Evolutionary conservation across 1,140 invertebrate genomes (phyloP), one percentile per base, ranked within the genome.

Genomic region (Calosoma granatense): DNA sequence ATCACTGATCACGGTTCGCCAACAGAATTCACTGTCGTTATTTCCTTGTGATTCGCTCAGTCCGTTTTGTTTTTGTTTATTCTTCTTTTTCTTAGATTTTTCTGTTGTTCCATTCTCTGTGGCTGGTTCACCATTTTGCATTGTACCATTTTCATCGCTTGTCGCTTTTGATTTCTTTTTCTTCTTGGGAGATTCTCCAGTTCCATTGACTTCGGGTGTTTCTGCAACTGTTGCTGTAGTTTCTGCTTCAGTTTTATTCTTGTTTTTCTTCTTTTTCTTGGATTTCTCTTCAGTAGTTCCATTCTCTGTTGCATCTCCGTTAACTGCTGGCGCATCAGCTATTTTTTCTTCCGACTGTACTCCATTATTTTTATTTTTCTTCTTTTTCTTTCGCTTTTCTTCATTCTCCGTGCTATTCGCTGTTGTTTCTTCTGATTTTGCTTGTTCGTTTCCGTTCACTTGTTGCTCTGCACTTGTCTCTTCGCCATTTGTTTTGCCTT

Each of bases 401-500:
- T 36, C 6, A 20, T 64, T 64, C 41, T 63, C 57, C 54, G 62
- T 66, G 20, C 54, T 60, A 14, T 61, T 59, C 47, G 59, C 54
- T 57, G 54, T 55, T 43, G 22, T 21, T 41, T 58, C 2, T 17
- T 54, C 56, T 36, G 4, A 21, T 22, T 58, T 30, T 23, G 21
- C 14, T 57, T 54, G 20, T 22, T 21, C 51, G 23, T 54, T 57
- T 60, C 26, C 36, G 22, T 22, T 56, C 20, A 47, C n/a, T 17
- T n/a, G 17, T 12, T 57, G 21, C 19, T 55, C 26, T 15, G 4
- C 17, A n/a, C 43, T 59, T 52, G 68, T 61, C 60, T 75, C 73
- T 62, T 71, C 70, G 57, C 72, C 72, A 59, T 75, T 73, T 56
- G 71, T 62, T 59, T 75, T 73, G 20, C 74, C 67, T 53, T 64